A percentile compares a stretch with the other conserved stretches of the same genome.
phyloP scores from a whole-genome alignment of 2,797 vertebrate species.

The Balearica regulorum region DNA sequence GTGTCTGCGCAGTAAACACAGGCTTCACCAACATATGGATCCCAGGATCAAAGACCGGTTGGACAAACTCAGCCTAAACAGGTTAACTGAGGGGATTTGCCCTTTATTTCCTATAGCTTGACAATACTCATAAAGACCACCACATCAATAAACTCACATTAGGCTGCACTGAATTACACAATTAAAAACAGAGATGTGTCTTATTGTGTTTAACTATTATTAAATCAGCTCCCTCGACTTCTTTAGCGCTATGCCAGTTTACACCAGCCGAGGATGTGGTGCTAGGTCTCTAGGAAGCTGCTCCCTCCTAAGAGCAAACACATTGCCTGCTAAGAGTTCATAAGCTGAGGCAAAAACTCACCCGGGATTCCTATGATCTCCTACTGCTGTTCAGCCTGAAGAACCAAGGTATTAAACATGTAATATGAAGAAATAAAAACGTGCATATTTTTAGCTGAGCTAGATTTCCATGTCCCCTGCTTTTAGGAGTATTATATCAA shows the following conservation, averaged over 20 bases:
- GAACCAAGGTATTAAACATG: background rate
- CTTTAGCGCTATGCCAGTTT: background rate
- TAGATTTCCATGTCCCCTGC: background rate
- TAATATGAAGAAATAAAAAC: background rate
- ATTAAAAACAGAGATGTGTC: background rate
- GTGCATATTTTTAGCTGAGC: background rate
- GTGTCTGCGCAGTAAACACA: background rate
- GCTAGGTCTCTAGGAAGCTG: background rate
- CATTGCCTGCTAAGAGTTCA: constrained; percentile 5
- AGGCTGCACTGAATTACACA: background rate
- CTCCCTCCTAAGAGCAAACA: background rate
- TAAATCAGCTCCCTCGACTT: background rate
- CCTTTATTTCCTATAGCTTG: background rate
- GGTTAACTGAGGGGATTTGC: background rate
- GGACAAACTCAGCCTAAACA: background rate
- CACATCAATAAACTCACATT: background rate
- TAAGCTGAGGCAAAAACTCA: background rate
- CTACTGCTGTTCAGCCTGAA: background rate
- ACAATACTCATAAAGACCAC: background rate
- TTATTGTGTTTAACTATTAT: background rate
- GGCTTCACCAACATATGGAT: background rate
- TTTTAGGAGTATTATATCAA: background rate
- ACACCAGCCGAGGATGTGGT: background rate
- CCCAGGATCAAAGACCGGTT: background rate
- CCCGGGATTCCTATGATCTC: background rate